phyloP scores from a whole-genome alignment of 2,888 invertebrate species.

The Ormyrus pomaceus region DNA sequence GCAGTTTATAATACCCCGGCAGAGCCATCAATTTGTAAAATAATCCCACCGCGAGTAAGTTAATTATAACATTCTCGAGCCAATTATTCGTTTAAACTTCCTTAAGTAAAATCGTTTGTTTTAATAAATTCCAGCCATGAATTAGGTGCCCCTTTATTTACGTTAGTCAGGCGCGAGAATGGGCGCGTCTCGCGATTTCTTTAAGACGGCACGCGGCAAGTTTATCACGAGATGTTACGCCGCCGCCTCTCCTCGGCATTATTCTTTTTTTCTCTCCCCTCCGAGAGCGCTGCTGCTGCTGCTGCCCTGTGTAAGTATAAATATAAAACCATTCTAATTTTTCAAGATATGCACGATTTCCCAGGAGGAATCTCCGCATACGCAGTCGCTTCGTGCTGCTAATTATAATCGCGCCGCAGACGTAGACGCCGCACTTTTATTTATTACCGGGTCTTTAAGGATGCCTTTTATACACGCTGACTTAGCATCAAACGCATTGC shows the following conservation, averaged over 20 bases:
- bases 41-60: no score
- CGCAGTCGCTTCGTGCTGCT: conserved; percentile 44
- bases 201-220: conserved; percentile 29
- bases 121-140: no score
- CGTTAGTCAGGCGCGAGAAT: not conserved
- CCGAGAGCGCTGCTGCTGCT: not conserved
- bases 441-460: conserved; percentile 34
- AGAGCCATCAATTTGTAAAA: no score
- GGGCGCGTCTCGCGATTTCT: conserved; percentile 22
- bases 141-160: no score
- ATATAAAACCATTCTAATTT: conserved; percentile 61
- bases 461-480: conserved; percentile 30
- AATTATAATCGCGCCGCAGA: conserved; percentile 59
- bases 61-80: no score
- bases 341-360: conserved; percentile 63
- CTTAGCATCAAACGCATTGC: not conserved
- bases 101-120: no score
- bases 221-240: conserved; percentile 39
- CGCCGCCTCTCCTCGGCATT: not conserved
- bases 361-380: conserved; percentile 56
- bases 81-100: no score
- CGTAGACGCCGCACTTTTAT: conserved; percentile 41
- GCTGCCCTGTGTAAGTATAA: conserved; percentile 44
- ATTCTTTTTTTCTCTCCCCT: conserved; percentile 26
- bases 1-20: no score